phyloP scores from a whole-genome alignment of 1,140 invertebrate species.

The Atopsyche davidsoni region DNA sequence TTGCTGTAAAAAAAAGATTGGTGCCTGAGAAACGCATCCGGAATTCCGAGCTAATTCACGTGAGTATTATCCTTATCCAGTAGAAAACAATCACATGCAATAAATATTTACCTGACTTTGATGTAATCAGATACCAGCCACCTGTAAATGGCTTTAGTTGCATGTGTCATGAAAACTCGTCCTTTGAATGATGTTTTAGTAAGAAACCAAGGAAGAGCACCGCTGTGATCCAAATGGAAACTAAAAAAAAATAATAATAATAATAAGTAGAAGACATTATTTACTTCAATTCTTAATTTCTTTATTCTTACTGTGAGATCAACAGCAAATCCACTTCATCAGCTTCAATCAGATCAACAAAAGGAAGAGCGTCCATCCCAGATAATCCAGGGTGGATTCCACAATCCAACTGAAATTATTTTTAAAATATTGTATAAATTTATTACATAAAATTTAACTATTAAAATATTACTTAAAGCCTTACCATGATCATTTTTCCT shows the following conservation, averaged over 20 bases:
- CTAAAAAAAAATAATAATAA: constrained; percentile 43
- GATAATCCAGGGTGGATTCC: constrained; percentile 97
- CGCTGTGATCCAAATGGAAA: constrained; percentile 98
- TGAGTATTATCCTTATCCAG: too few relatives aligned
- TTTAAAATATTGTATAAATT: constrained; percentile 11
- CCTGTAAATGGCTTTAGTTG: constrained; percentile 98
- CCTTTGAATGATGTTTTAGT: constrained; percentile 97
- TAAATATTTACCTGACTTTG: constrained; percentile 76
- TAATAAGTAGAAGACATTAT: constrained; percentile 6
- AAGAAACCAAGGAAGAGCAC: constrained; percentile 96
- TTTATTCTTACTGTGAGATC: constrained; percentile 81
- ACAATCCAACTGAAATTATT: constrained; percentile 74
- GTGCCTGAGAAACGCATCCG: too few relatives aligned
- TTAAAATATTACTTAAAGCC: constrained; percentile 18
- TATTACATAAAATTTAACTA: background rate
- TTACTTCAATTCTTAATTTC: background rate
- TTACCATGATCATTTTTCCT: constrained; percentile 96
- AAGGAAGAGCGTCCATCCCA: constrained; percentile 96
- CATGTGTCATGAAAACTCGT: constrained; percentile 99
- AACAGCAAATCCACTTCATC: constrained; percentile 95
- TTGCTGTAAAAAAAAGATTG: too few relatives aligned
- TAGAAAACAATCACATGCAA: too few relatives aligned
- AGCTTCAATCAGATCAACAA: constrained; percentile 95
- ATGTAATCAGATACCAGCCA: constrained; percentile 99
- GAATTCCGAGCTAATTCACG: too few relatives aligned